A percentile compares a stretch with the other conserved stretches of the same genome.
Evolutionary conservation across 1,140 invertebrate species (phyloP).

Genomic region (Dysdera silvatica): DNA sequence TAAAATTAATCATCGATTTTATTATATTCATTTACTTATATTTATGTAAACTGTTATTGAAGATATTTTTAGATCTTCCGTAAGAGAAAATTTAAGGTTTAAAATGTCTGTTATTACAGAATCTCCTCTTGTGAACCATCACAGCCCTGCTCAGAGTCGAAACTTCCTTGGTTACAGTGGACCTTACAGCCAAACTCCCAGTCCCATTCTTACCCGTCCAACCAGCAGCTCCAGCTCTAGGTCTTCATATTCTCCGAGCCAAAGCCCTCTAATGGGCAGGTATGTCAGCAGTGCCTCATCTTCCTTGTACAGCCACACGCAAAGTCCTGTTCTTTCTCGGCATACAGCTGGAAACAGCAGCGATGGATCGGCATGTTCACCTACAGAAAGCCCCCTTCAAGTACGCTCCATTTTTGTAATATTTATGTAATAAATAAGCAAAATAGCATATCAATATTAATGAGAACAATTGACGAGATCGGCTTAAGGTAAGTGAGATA

Average conservation of each 20-base stretch:
- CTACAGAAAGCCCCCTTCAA: conserved; percentile 20
- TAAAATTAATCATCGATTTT: too few relatives aligned
- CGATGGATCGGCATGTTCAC: conserved; percentile 29
- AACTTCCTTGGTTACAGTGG: conserved; percentile 19
- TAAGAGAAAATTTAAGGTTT: too few relatives aligned
- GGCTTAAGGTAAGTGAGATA: too few relatives aligned
- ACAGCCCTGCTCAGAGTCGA: conserved; percentile 19
- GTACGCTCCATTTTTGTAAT: not conserved
- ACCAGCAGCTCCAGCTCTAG: conserved; percentile 30
- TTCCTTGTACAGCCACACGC: conserved; percentile 28
- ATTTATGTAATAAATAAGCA: not conserved
- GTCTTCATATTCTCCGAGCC: conserved; percentile 60
- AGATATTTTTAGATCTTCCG: too few relatives aligned
- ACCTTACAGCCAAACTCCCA: conserved; percentile 28
- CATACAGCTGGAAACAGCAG: conserved; percentile 30
- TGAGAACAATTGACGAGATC: not conserved
- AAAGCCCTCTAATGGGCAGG: conserved; percentile 59
- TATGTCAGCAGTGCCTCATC: conserved; percentile 24
- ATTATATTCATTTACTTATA: too few relatives aligned
- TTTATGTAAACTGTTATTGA: too few relatives aligned
- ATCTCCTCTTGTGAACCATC: conserved; percentile 28
- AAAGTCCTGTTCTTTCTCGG: conserved; percentile 30
- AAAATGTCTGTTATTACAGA: conserved; percentile 12
- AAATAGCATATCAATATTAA: not conserved
- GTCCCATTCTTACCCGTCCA: conserved; percentile 27